phyloP scores from a whole-genome alignment of 2,113 vertebrate genomes.

The Podarcis cretensis region DNA sequence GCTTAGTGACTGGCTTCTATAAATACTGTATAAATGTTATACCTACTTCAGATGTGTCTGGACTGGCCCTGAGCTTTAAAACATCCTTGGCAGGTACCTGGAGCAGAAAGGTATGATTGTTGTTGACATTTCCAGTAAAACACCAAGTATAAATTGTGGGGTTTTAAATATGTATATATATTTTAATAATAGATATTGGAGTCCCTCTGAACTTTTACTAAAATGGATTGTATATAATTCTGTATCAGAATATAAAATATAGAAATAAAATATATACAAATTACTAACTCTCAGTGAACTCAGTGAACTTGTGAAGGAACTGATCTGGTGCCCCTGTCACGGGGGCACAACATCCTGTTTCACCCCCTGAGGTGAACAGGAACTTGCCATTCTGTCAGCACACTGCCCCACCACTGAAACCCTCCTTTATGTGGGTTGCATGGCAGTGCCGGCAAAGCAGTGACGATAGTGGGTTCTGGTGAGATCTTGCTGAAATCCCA shows the following conservation, averaged over 20 bases:
- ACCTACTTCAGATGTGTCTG: not conserved
- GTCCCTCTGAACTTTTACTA: not conserved
- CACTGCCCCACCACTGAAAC: too few relatives aligned
- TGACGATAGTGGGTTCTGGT: too few relatives aligned
- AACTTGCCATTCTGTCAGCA: too few relatives aligned
- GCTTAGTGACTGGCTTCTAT: not conserved
- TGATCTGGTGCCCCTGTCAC: too few relatives aligned
- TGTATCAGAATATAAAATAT: too few relatives aligned
- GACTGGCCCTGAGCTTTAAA: not conserved
- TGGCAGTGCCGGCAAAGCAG: too few relatives aligned
- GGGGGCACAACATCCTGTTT: too few relatives aligned
- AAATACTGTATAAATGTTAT: not conserved
- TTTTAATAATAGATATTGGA: too few relatives aligned
- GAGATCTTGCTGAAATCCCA: too few relatives aligned
- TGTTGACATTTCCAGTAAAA: not conserved
- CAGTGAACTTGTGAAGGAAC: too few relatives aligned
- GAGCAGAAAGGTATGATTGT: not conserved
- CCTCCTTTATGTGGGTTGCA: too few relatives aligned
- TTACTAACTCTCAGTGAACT: not conserved
- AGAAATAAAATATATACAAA: not conserved
- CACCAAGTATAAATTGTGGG: not conserved
- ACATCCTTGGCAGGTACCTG: not conserved
- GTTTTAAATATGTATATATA: not conserved
- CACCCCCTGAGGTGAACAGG: too few relatives aligned
- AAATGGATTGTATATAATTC: not conserved